phyloP scores from a whole-genome alignment of 2,113 vertebrate genomes.

The Oryzias melastigma region DNA sequence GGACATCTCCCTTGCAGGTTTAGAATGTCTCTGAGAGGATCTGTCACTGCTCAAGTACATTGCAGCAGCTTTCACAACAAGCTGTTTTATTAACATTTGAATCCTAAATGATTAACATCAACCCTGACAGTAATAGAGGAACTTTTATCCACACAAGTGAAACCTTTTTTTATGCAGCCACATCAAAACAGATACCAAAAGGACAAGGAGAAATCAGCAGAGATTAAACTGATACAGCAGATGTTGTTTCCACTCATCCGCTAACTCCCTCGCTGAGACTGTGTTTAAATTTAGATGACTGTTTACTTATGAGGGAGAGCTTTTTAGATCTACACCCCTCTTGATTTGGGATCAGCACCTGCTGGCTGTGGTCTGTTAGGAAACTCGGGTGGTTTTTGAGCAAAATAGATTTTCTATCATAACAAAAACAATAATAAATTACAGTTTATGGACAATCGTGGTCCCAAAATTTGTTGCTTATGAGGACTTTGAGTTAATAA shows the following conservation, averaged over 20 bases:
- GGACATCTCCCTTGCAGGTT: no score
- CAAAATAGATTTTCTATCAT: slow-evolving; percentile 28
- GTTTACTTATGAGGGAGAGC: slow-evolving; percentile 35
- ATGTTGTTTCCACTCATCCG: slow-evolving; percentile 37
- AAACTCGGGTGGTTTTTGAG: slow-evolving; percentile 35
- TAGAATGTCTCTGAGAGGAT: slow-evolving; percentile 1
- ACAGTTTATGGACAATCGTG: neutral
- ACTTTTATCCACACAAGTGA: neutral
- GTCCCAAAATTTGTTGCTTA: slow-evolving; percentile 14
- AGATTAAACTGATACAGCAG: slow-evolving; percentile 40
- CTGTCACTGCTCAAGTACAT: slow-evolving; percentile 9
- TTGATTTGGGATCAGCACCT: slow-evolving; percentile 57
- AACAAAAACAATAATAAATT: slow-evolving; percentile 13
- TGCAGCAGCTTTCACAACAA: neutral
- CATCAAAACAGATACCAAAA: slow-evolving; percentile 13
- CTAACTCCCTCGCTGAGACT: slow-evolving; percentile 25
- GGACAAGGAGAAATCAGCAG: slow-evolving; percentile 36
- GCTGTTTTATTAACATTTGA: neutral
- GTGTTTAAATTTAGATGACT: slow-evolving; percentile 58
- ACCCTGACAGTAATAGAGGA: neutral
- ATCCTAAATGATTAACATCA: neutral
- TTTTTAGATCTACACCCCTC: slow-evolving; percentile 44
- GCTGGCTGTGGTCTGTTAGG: slow-evolving; percentile 54
- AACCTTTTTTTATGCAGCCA: slow-evolving; percentile 2
- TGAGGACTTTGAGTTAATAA: neutral